Conservation (phyloP, 2,797 vertebrate genomes). For the Oophaga sylvatica region DNA sequence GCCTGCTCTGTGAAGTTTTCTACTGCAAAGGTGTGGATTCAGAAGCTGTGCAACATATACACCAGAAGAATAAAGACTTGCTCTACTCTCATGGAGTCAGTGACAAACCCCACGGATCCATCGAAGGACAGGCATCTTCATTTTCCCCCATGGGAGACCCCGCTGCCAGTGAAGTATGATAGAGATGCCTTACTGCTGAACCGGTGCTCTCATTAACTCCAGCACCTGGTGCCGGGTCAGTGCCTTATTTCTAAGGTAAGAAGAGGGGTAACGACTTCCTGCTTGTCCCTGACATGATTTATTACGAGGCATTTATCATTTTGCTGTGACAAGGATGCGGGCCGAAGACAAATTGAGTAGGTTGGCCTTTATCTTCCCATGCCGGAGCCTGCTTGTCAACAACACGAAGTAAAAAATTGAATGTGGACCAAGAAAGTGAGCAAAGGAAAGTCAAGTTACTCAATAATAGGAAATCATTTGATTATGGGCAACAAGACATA, state of each 20-base stretch:
- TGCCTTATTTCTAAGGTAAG: conserved; percentile 43
- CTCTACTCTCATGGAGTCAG: background rate
- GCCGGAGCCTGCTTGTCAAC: conserved; percentile 63
- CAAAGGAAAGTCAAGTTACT: conserved; percentile 43
- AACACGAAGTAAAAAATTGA: conserved; percentile 56
- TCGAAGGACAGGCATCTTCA: background rate
- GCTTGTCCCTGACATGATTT: conserved; percentile 64
- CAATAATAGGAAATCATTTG: conserved; percentile 50
- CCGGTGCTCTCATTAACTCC: conserved; percentile 45
- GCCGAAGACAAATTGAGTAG: conserved; percentile 65
- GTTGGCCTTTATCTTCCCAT: conserved; percentile 63
- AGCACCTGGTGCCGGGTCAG: conserved; percentile 22
- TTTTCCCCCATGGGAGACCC: conserved; percentile 22
- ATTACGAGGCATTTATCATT: conserved; percentile 65
- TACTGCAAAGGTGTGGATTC: no score
- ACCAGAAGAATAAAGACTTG: background rate
- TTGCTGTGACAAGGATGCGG: conserved; percentile 55
- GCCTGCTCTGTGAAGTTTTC: no score
- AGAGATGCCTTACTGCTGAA: conserved; percentile 48
- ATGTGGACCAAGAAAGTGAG: conserved; percentile 9
- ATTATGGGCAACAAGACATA: conserved; percentile 9
- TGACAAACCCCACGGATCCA: background rate
- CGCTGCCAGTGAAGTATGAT: conserved; percentile 33
- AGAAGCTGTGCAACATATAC: no score
- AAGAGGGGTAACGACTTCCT: conserved; percentile 24